Evolutionary conservation across 2,113 vertebrate genomes (phyloP).

Genomic region (Zosterops hypoxanthus): DNA sequence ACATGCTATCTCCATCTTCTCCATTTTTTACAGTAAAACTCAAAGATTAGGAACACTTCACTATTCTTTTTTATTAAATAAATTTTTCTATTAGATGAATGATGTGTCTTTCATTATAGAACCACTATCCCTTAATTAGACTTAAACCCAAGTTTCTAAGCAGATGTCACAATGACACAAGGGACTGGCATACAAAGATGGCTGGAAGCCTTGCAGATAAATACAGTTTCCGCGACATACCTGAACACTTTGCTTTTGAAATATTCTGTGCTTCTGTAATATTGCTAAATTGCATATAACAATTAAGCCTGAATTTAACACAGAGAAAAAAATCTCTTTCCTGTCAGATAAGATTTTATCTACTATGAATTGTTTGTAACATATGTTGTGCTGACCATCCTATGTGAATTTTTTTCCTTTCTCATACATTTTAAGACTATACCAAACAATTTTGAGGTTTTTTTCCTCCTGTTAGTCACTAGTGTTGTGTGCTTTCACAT

Average conservation of each 20-base stretch:
- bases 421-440: background rate
- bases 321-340: background rate
- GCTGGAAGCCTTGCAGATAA: background rate
- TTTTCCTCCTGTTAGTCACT: background rate
- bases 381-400: fast-evolving
- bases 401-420: background rate
- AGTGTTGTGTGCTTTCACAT: fast-evolving
- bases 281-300: background rate
- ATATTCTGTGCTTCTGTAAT: background rate
- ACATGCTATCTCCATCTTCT: background rate
- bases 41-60: background rate
- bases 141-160: background rate
- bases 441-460: fast-evolving
- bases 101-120: background rate
- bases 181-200: fast-evolving
- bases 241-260: background rate
- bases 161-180: background rate
- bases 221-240: fast-evolving
- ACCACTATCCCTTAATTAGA: background rate
- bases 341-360: background rate
- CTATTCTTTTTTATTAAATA: background rate
- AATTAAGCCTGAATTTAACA: background rate
- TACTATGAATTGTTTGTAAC: background rate
- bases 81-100: background rate
- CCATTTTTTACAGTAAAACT: background rate